These are phyloP conservation scores for Aurelia aurita DNA, from an alignment of 30 jellyfish, hydroid and myxozoan genomes.

Conservation along the genomic window DNA sequence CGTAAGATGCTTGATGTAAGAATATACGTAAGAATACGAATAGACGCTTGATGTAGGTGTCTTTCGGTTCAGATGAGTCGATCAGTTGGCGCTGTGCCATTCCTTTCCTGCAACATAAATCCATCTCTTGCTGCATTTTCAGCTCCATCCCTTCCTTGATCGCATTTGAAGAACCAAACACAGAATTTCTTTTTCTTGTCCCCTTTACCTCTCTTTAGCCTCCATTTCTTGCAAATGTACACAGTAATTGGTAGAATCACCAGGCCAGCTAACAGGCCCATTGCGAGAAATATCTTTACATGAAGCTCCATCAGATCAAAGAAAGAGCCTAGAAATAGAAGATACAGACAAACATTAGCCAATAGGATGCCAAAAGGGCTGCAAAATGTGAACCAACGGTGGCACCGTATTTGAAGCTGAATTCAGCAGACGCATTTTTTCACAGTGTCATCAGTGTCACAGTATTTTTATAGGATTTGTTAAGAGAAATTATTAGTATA, in stretches of 20 bases:
- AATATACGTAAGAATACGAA: too few species aligned
- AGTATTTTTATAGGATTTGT: too few species aligned
- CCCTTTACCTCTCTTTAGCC: slow-evolving; percentile 14
- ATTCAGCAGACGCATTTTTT: too few species aligned
- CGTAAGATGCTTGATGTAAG: too few species aligned
- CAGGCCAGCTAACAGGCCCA: slow-evolving; percentile 34
- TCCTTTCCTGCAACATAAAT: background rate
- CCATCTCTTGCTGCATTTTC: background rate
- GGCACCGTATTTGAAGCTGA: too few species aligned
- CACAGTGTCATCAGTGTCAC: too few species aligned
- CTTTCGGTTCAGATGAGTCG: slow-evolving; percentile 4
- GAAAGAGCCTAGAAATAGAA: slow-evolving; percentile 47
- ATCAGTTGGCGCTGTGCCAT: slow-evolving; percentile 25
- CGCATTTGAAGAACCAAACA: slow-evolving; percentile 66
- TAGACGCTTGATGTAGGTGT: background rate
- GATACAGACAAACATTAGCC: too few species aligned
- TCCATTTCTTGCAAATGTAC: slow-evolving; percentile 18
- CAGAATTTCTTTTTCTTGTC: slow-evolving; percentile 31
- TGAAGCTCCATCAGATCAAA: slow-evolving; percentile 55
- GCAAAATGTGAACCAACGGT: too few species aligned
- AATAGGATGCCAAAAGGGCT: too few species aligned
- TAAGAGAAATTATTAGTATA: too few species aligned
- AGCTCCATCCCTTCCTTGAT: slow-evolving; percentile 26
- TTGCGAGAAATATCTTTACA: slow-evolving; percentile 2
- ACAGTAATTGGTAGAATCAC: slow-evolving; percentile 34